Percentiles rank a stretch among this genome's conserved stretches.
phyloP scores from a whole-genome alignment of 2,797 vertebrate genomes.

The Dendrocincla fuliginosa region DNA sequence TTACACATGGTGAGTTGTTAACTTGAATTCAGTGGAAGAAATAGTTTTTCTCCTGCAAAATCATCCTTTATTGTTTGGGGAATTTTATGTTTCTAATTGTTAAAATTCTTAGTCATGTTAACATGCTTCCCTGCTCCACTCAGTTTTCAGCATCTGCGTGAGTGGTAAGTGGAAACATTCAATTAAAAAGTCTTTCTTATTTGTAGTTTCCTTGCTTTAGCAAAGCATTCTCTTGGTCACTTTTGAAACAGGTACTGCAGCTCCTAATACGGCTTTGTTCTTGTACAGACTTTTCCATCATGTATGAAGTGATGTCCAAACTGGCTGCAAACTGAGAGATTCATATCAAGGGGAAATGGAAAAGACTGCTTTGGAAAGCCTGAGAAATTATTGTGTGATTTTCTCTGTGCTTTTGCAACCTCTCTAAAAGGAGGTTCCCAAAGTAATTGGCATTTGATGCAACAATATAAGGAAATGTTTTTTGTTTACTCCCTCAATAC shows the following conservation, averaged over 20 bases:
- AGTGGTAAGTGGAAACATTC: neutral
- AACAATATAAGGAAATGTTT: neutral
- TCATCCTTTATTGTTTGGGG: neutral
- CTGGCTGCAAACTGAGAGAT: neutral
- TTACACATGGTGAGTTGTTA: neutral
- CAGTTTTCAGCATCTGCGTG: neutral
- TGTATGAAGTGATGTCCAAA: neutral
- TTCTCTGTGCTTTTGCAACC: neutral
- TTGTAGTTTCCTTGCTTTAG: neutral
- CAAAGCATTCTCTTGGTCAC: neutral
- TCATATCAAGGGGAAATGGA: neutral
- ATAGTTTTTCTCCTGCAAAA: neutral
- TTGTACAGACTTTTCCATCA: neutral
- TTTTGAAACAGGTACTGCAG: neutral
- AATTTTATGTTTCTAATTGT: neutral
- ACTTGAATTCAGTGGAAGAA: neutral
- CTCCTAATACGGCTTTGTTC: neutral
- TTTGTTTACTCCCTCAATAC: neutral
- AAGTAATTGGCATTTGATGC: neutral
- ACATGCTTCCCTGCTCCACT: neutral
- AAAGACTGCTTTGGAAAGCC: neutral
- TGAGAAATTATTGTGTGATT: neutral
- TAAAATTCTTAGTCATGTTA: neutral
- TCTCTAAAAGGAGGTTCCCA: neutral
- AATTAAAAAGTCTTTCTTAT: neutral